Percentiles rank a stretch among this genome's conserved stretches.
phyloP scores from a whole-genome alignment of 1,140 invertebrate genomes.

The Phymastichus coffea region DNA sequence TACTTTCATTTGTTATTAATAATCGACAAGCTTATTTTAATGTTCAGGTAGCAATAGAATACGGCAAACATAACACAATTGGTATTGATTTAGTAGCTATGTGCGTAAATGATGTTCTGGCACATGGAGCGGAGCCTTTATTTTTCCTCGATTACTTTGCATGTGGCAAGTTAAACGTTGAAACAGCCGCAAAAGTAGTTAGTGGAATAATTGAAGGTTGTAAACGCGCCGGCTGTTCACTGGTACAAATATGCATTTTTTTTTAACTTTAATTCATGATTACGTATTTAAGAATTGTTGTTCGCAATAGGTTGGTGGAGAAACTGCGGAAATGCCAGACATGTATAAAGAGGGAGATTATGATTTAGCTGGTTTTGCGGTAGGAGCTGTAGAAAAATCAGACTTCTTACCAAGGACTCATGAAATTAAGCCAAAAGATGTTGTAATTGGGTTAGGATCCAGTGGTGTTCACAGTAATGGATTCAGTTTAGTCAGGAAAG shows the following conservation, averaged over 20 bases:
- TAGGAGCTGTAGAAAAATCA: constrained; percentile 83
- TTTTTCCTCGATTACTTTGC: constrained; percentile 98
- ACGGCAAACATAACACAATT: constrained; percentile 78
- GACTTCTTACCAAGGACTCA: constrained; percentile 72
- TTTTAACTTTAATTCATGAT: not conserved
- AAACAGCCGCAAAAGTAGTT: constrained; percentile 75
- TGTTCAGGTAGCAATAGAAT: constrained; percentile 77
- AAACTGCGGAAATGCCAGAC: constrained; percentile 96
- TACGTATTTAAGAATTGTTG: constrained; percentile 34
- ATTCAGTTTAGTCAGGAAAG: constrained; percentile 88
- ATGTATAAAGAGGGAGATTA: constrained; percentile 87
- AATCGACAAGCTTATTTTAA: constrained; percentile 7
- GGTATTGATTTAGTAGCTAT: constrained; percentile 97
- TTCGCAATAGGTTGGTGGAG: constrained; percentile 70
- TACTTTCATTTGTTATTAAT: not conserved
- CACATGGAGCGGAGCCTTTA: constrained; percentile 90
- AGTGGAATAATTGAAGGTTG: constrained; percentile 87
- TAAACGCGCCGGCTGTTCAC: constrained; percentile 77
- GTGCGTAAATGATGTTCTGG: constrained; percentile 96
- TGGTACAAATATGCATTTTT: too few relatives aligned
- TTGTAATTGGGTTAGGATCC: constrained; percentile 85
- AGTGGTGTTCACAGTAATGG: constrained; percentile 95
- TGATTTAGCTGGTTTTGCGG: constrained; percentile 93
- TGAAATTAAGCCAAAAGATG: constrained; percentile 75
- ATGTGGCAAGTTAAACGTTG: constrained; percentile 80